A percentile compares a stretch with the other conserved stretches of the same genome.
Evolutionary conservation across 2,888 invertebrate genomes (phyloP).

Genomic region (Cerastis leucographa): DNA sequence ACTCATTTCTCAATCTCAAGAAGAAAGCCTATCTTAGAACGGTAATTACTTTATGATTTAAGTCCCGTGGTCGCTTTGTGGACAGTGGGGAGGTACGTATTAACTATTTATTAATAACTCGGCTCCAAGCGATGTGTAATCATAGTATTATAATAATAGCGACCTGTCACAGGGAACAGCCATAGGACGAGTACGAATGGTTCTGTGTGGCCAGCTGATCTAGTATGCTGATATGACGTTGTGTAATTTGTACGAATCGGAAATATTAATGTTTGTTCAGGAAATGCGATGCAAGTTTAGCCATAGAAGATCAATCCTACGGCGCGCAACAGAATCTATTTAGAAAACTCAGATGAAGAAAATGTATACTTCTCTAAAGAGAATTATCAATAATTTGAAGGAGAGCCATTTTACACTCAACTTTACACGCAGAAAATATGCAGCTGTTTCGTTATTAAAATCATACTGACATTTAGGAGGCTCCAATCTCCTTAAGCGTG

Average conservation of each 20-base stretch:
- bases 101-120: conserved; percentile 85
- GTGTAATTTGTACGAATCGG: conserved; percentile 56
- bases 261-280: conserved; percentile 56
- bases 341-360: background rate
- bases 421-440: conserved; percentile 32
- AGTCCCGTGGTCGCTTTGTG: conserved; percentile 77
- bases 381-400: conserved; percentile 9
- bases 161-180: conserved; percentile 76
- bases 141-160: conserved; percentile 85
- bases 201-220: conserved; percentile 69
- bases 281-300: background rate
- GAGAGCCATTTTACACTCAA: conserved; percentile 25
- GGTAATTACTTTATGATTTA: conserved; percentile 87
- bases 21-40: conserved; percentile 81
- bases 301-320: background rate
- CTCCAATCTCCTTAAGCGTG: conserved; percentile 66
- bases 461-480: conserved; percentile 64
- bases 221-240: conserved; percentile 70
- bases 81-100: conserved; percentile 76
- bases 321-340: background rate
- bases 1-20: conserved; percentile 83
- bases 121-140: conserved; percentile 79
- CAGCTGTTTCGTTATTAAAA: conserved; percentile 55
- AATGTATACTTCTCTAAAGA: background rate
- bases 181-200: conserved; percentile 77